Base-by-base conservation (phyloP, 2,888 invertebrate species). In the Ferrisia virgata region DNA sequence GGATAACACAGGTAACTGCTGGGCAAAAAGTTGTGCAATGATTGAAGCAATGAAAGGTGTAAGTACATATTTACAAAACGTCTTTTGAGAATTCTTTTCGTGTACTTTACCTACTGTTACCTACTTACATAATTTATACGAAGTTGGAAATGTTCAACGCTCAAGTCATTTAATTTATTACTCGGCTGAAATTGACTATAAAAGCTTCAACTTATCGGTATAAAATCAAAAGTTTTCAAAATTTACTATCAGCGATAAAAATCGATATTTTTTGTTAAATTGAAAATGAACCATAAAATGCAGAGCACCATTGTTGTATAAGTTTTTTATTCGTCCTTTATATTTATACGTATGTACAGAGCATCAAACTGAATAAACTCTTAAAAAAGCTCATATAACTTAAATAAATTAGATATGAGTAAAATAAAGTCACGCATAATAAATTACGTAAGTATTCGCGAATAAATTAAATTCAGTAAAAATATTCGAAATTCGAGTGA, bases 221-320 rank as follows among this genome's bases (percentile, higher is more conserved):
- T 76, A 36, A 76, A 76, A 76, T 76, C 72, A 36, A 76, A 76
- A 76, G 72, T 36, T 76, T 76, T 36, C n/a, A 76, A 76, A 36
- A 36, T 76, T 76, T 36, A 76, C 18, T 72, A 76, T 22, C 72
- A 9, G 15, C 11, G 18, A 36, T 36, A 36, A 33, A 36, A 76
- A 36, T 76, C 72, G 72, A 76, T 76, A 76, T 76, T 76, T 76
- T 76, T 76, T 18, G 36, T 22, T 15, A 8, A 76, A 33, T 18
- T 28, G 36, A 36, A 36, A 36, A 36, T 36, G 15, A 76, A 36
- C 36, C 18, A n/a, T 36, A 36, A 76, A 36, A 76, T 76, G 2
- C n/a, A 8, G 9, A 18, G 36, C 72, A 18, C 11, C 18, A 76
- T 18, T 22, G 36, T 33, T n/a, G 6, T 18, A 28, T 11, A 36